Evolutionary conservation across 2,797 vertebrate species (phyloP), one percentile per base, ranked within the genome.

Genomic region (Chaetodon trifasciatus): DNA sequence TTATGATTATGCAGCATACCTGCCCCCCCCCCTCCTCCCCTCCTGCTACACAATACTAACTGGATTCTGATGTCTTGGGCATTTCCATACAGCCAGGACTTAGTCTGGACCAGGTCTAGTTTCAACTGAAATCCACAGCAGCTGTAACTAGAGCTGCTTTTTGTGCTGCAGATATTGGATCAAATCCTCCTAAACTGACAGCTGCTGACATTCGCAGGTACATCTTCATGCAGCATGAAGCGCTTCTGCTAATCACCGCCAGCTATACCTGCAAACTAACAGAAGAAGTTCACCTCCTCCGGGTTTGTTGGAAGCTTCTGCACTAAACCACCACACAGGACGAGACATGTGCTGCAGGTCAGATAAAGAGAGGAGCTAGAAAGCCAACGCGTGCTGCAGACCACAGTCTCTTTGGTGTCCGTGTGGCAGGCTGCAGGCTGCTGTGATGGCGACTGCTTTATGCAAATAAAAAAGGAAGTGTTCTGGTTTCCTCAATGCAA

Each of bases 1-100:
- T 72, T 83, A 78, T 91, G 81, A 86, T 89, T 73, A 86, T 19
- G 47, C 61, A 83, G 79, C 78, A 81, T 72, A 85, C 79, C 85
- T 79, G 81, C 6, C 21, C 44, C 76, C 75, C 24, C 32, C 24
- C 32, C 44, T 28, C 62, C 49, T 28, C 44, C 37, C 62, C 49
- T 28, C 68, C 75, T 61, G 50, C 68, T 57, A 0, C 64, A 77
- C 8, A 60, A 46, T 3, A 50, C 61, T 53, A 16, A 78, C 67
- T 40, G 16, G n/a, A 69, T 66, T 70, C 35, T 58, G 40, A 74
- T 40, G 62, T 64, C 76, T 74, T 23, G 17, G 73, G 44, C 56
- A 0, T n/a, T 44, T 50, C 28, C 67, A 49, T 62, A 53, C 69
- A 70, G 15, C 44, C 8, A 2, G 12, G 19, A 19, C 58, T 71